Conservation (phyloP, 2,888 invertebrate genomes). For the Sinhomidia bicolor region DNA sequence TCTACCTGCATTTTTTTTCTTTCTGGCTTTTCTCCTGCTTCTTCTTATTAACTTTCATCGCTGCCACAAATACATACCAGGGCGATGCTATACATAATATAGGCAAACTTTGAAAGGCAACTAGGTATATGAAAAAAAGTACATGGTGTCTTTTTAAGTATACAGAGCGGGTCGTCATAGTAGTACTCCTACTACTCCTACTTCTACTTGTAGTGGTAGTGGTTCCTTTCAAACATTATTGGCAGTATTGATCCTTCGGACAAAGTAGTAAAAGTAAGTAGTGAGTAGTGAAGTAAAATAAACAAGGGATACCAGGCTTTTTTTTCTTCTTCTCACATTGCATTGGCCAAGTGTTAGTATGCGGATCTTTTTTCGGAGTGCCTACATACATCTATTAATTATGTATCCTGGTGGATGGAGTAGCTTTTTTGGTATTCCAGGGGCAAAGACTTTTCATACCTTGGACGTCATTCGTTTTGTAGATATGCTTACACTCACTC, state of each 20-base stretch:
- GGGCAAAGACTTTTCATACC: slow-evolving; percentile 72
- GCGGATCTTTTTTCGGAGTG: slow-evolving; percentile 62
- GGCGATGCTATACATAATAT: too few relatives aligned
- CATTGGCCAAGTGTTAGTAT: slow-evolving; percentile 68
- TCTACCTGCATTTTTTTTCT: slow-evolving; percentile 65
- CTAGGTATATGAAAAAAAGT: neutral
- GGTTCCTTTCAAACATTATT: slow-evolving; percentile 41
- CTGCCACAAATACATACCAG: slow-evolving; percentile 16
- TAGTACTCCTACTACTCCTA: neutral
- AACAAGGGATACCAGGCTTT: slow-evolving; percentile 44
- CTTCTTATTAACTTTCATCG: neutral
- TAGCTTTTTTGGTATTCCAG: slow-evolving; percentile 60
- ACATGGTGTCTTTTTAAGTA: slow-evolving; percentile 3
- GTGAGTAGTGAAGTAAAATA: slow-evolving; percentile 33
- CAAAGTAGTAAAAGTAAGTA: slow-evolving; percentile 18
- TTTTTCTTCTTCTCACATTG: slow-evolving; percentile 32
- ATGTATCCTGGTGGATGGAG: slow-evolving; percentile 65
- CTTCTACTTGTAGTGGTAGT: neutral
- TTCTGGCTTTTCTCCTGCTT: neutral
- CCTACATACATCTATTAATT: slow-evolving; percentile 69
- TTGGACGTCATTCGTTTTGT: slow-evolving; percentile 63
- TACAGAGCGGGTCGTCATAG: neutral
- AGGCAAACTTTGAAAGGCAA: neutral
- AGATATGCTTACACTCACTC: slow-evolving; percentile 28
- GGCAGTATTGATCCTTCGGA: slow-evolving; percentile 64